phyloP scores from a whole-genome alignment of 2,797 vertebrate species.

The Peromyscus eremicus region DNA sequence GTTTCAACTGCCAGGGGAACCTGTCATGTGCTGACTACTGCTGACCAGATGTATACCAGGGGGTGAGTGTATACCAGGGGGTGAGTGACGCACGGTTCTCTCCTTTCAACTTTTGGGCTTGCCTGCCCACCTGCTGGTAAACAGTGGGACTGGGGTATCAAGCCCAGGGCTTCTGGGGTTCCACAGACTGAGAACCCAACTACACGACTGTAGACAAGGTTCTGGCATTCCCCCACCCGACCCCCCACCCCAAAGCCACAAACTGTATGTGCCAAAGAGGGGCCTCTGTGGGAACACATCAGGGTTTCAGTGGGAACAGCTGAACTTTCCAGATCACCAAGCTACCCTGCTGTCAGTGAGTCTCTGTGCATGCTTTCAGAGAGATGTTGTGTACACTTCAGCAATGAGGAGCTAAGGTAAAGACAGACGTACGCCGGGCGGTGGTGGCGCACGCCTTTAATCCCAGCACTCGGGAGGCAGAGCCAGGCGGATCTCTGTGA shows the following conservation, averaged over 20 bases:
- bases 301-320: neutral
- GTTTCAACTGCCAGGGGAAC: neutral
- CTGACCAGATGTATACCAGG: neutral
- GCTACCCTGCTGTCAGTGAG: fast-evolving
- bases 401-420: neutral
- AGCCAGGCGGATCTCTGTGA: too few species aligned
- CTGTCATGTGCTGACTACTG: neutral
- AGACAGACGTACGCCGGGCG: fast-evolving
- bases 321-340: neutral
- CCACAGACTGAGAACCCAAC: neutral
- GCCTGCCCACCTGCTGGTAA: neutral
- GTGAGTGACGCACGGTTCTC: neutral
- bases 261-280: neutral
- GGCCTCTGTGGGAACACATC: neutral
- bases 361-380: neutral
- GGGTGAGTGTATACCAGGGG: neutral
- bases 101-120: neutral
- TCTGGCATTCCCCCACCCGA: neutral
- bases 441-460: too few species aligned
- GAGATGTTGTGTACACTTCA: neutral
- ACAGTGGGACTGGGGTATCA: neutral
- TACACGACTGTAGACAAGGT: neutral
- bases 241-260: neutral
- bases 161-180: neutral
- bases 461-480: too few species aligned